phyloP scores from a whole-genome alignment of 2,888 invertebrate species.

The Heliconius ismenius region DNA sequence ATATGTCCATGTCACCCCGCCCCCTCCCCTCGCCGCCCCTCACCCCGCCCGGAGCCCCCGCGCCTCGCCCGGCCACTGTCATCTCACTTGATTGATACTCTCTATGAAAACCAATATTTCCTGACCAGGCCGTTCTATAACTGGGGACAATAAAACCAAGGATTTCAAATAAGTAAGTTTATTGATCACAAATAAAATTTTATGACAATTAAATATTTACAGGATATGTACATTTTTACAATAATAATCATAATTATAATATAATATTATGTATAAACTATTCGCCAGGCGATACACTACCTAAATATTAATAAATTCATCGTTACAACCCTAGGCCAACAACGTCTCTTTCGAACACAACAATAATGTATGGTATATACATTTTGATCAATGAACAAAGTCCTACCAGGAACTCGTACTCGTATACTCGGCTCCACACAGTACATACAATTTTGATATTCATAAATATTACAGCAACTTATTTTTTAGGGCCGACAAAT shows the following conservation, averaged over 20 bases:
- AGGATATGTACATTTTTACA: constrained; percentile 81
- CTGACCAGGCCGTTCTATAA: constrained; percentile 14
- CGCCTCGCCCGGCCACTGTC: constrained; percentile 22
- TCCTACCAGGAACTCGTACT: constrained; percentile 44
- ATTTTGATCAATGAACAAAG: constrained; percentile 27
- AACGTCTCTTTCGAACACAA: constrained; percentile 49
- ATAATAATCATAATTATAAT: constrained; percentile 44
- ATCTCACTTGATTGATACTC: constrained; percentile 38
- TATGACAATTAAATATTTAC: constrained; percentile 76
- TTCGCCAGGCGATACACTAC: constrained; percentile 68
- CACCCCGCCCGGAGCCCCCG: not conserved
- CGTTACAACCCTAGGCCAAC: constrained; percentile 71
- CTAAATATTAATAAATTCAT: constrained; percentile 78
- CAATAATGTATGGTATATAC: constrained; percentile 38
- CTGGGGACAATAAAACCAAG: constrained; percentile 16
- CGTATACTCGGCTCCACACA: constrained; percentile 44
- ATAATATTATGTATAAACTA: constrained; percentile 60
- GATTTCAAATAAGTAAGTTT: constrained; percentile 33
- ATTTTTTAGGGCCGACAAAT: constrained; percentile 45
- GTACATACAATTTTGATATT: constrained; percentile 41
- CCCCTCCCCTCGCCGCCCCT: not conserved
- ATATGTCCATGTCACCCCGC: constrained; percentile 28
- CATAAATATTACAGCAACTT: constrained; percentile 36
- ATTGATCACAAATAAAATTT: constrained; percentile 46
- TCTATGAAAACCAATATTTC: constrained; percentile 31